Evolutionary conservation across 1,140 invertebrate species (phyloP).

Genomic region (Neodiprion pinetum): DNA sequence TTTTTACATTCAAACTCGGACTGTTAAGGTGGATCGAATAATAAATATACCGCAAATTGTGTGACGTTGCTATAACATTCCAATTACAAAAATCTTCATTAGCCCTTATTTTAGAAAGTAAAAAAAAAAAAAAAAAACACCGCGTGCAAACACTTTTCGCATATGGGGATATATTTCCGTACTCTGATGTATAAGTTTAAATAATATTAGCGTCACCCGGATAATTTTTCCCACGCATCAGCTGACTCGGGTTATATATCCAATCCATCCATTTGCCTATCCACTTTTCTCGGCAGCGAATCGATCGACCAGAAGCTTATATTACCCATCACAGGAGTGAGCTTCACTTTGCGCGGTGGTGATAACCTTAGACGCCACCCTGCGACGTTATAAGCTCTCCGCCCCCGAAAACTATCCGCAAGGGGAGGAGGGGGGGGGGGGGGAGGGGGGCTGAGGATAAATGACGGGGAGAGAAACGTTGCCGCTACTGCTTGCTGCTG

Average conservation of each 20-base stretch:
- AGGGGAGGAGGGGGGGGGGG: constrained; percentile 18
- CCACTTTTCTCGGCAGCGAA: not conserved
- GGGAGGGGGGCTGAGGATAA: constrained; percentile 11
- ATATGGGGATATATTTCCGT: too few species aligned
- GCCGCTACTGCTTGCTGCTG: constrained; percentile 20
- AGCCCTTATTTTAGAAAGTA: too few species aligned
- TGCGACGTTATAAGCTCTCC: not conserved
- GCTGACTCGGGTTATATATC: too few species aligned
- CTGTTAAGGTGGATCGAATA: too few species aligned
- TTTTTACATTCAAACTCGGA: too few species aligned
- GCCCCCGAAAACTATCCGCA: constrained; percentile 11
- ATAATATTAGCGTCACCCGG: too few species aligned
- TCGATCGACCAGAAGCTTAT: not conserved
- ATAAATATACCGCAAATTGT: too few species aligned
- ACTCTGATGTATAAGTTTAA: too few species aligned
- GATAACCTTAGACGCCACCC: not conserved
- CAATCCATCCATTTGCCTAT: not conserved
- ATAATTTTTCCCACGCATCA: not conserved
- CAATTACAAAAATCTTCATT: too few species aligned
- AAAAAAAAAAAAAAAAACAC: too few species aligned
- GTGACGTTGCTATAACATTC: too few species aligned
- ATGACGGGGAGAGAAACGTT: constrained; percentile 10
- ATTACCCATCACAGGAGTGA: not conserved
- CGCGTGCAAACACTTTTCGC: too few species aligned
- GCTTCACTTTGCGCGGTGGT: not conserved